Conservation (phyloP, 2,888 invertebrate species). For the Hypolimnas misippus region DNA sequence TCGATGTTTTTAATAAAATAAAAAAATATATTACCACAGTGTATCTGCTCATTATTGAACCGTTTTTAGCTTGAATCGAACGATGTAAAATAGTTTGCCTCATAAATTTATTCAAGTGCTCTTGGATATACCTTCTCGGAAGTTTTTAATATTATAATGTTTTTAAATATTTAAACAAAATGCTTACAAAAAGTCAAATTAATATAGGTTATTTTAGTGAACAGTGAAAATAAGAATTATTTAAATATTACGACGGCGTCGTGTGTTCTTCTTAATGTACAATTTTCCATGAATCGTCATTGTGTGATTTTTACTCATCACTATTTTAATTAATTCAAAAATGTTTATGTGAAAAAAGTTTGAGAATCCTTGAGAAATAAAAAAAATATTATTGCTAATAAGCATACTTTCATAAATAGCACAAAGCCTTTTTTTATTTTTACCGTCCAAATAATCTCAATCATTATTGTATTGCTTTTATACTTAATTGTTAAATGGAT, state of each 20-base stretch:
- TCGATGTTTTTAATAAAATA: slow-evolving; percentile 3
- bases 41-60: slow-evolving; percentile 10
- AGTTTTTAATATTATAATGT: slow-evolving; percentile 16
- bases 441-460: slow-evolving; percentile 32
- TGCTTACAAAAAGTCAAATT: slow-evolving; percentile 13
- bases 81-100: background rate
- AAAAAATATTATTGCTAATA: slow-evolving; percentile 3
- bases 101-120: background rate
- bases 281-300: background rate
- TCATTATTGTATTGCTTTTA: background rate
- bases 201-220: background rate
- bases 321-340: background rate
- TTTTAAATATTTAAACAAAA: slow-evolving; percentile 12
- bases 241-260: background rate
- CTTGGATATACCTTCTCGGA: slow-evolving; percentile 5
- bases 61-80: slow-evolving; percentile 7
- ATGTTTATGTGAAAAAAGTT: background rate
- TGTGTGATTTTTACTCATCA: background rate
- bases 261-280: background rate
- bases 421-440: slow-evolving; percentile 28
- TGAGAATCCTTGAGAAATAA: background rate
- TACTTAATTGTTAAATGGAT: background rate
- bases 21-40: slow-evolving; percentile 2
- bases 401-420: slow-evolving; percentile 19
- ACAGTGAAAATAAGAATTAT: background rate